Conservation (phyloP, 2,888 invertebrate genomes). For the Lathronympha strigana region DNA sequence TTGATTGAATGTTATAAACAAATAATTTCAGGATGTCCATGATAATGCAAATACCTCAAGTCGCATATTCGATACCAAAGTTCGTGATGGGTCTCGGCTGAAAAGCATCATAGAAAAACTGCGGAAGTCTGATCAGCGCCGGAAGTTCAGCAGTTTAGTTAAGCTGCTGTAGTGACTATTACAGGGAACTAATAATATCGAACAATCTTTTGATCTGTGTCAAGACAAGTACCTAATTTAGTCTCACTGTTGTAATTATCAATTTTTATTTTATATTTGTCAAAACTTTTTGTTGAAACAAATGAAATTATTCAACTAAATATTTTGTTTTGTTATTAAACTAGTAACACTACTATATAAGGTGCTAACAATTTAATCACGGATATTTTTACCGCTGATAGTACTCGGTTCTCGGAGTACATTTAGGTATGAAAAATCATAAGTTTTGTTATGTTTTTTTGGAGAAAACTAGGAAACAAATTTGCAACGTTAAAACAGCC, state of each 20-base stretch:
- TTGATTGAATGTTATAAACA: neutral
- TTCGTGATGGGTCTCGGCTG: conserved; percentile 93
- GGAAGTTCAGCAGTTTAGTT: conserved; percentile 48
- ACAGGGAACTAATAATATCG: conserved; percentile 23
- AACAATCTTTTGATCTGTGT: conserved; percentile 11
- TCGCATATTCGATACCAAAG: conserved; percentile 92
- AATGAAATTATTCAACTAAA: no score
- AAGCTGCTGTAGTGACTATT: conserved; percentile 26
- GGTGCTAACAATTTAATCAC: no score
- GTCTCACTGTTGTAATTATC: neutral
- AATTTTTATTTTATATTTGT: neutral
- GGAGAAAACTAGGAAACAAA: no score
- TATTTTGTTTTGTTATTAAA: no score
- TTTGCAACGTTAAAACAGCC: no score
- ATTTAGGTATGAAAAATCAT: no score
- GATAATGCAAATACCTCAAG: conserved; percentile 93
- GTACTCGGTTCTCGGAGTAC: no score
- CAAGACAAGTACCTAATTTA: conserved; percentile 5
- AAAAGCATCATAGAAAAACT: conserved; percentile 48
- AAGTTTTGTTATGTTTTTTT: no score
- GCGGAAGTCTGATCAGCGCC: conserved; percentile 54
- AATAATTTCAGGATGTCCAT: conserved; percentile 90
- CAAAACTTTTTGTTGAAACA: no score
- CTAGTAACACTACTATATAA: no score
- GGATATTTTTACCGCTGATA: no score